Percentiles rank a stretch among this genome's conserved stretches.
Evolutionary conservation across 2,888 invertebrate genomes (phyloP).

Genomic region (Geophilus truncorum): DNA sequence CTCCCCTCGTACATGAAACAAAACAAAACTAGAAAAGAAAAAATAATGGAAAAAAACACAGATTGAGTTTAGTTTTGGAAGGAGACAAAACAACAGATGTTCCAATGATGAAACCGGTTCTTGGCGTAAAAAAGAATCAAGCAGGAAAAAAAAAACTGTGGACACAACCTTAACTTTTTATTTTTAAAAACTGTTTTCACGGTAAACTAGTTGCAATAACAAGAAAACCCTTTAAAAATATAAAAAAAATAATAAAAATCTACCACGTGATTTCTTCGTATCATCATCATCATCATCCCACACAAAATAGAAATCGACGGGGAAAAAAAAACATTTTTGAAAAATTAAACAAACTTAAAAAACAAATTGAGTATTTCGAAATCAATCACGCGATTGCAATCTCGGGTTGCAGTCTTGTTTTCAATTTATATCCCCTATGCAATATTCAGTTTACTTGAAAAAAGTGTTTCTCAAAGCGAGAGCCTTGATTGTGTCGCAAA

Average conservation of each 20-base stretch:
- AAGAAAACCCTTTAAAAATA: no score
- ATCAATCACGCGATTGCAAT: no score
- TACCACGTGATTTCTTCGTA: no score
- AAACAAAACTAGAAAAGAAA: no score
- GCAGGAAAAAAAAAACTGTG: not conserved
- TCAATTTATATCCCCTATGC: not conserved
- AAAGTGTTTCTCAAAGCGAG: not conserved
- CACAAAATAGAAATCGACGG: no score
- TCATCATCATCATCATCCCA: no score
- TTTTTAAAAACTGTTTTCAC: not conserved
- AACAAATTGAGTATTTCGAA: no score
- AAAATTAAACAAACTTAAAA: no score
- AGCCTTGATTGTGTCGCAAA: not conserved
- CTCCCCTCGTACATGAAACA: no score
- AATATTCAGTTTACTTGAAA: not conserved
- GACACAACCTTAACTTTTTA: not conserved
- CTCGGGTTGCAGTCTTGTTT: no score
- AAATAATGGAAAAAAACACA: not conserved
- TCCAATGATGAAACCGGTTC: not conserved
- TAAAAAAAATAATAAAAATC: no score
- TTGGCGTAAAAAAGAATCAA: not conserved
- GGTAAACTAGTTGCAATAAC: not conserved
- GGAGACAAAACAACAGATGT: not conserved
- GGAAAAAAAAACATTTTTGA: no score
- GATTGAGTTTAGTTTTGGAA: not conserved